Evolutionary conservation across 2,888 invertebrate genomes (phyloP).

Genomic region (Argynnis bischoffii): DNA sequence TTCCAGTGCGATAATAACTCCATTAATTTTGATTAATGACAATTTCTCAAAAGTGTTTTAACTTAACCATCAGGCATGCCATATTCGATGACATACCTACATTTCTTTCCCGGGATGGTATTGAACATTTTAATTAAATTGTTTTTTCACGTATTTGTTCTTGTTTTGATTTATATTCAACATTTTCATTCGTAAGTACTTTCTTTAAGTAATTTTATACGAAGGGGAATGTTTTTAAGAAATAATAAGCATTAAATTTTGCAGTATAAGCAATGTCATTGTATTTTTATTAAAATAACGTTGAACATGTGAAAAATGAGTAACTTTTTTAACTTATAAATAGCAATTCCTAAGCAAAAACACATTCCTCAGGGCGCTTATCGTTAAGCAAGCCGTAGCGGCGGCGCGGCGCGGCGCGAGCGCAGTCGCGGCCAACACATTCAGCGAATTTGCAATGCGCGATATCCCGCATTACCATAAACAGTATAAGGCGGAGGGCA

Average conservation of each 20-base stretch:
- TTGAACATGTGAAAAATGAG: constrained; percentile 32
- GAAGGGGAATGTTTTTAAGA: no score
- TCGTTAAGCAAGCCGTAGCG: constrained; percentile 64
- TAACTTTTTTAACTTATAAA: constrained; percentile 59
- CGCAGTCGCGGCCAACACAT: constrained; percentile 58
- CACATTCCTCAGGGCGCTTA: constrained; percentile 66
- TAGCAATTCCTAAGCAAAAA: constrained; percentile 57
- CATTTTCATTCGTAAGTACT: constrained; percentile 23
- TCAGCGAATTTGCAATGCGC: constrained; percentile 81
- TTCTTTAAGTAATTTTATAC: background rate
- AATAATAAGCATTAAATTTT: no score
- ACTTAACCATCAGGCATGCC: constrained; percentile 50
- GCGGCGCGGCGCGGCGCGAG: constrained; percentile 47
- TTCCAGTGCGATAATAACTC: constrained; percentile 81
- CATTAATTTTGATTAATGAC: constrained; percentile 82
- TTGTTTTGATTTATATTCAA: constrained; percentile 58
- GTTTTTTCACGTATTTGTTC: constrained; percentile 64
- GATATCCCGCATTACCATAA: constrained; percentile 81
- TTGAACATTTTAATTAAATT: constrained; percentile 68
- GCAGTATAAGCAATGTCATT: no score
- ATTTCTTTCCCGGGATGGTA: constrained; percentile 60
- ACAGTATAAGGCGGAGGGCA: constrained; percentile 79
- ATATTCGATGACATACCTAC: constrained; percentile 58
- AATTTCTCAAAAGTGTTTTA: constrained; percentile 79
- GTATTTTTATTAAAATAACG: background rate